Evolutionary conservation across 2,888 invertebrate genomes (phyloP).

Genomic region (Spodoptera littoralis): DNA sequence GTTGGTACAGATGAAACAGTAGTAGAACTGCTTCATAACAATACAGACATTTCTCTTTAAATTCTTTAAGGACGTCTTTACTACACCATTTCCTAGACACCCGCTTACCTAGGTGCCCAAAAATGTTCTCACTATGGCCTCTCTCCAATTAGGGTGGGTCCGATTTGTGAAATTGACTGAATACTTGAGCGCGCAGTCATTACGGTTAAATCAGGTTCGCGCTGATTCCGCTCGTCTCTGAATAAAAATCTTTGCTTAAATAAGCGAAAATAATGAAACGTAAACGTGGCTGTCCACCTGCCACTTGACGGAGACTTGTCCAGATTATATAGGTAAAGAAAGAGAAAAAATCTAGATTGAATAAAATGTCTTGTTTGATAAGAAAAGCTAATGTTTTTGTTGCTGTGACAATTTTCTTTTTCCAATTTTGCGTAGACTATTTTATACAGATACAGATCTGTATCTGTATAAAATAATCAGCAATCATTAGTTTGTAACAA

Average conservation of each 20-base stretch:
- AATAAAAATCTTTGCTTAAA: conserved; percentile 46
- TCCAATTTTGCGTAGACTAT: no score
- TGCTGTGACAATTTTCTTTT: no score
- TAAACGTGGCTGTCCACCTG: conserved; percentile 37
- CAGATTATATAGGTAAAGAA: conserved; percentile 21
- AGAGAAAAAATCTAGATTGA: conserved; percentile 11
- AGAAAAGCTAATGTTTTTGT: no score
- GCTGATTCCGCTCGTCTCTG: conserved; percentile 53
- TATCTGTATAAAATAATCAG: no score
- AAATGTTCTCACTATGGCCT: conserved; percentile 49
- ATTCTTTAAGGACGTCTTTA: no score
- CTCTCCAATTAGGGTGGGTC: conserved; percentile 62
- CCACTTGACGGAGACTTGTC: conserved; percentile 21
- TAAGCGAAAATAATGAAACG: conserved; percentile 50
- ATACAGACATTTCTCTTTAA: no score
- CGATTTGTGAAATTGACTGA: conserved; percentile 64
- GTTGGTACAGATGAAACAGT: no score
- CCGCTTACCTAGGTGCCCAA: conserved; percentile 31
- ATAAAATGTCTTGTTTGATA: no score
- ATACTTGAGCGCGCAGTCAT: conserved; percentile 61
- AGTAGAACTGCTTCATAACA: no score
- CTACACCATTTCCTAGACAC: background rate
- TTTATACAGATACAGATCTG: no score
- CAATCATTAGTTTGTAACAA: no score
- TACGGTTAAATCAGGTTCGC: conserved; percentile 60